Percentiles rank a stretch among this genome's conserved stretches.
Evolutionary conservation across 92 coral and sea anemone genomes (phyloP).

Genomic region (Phenganax stokvisi): DNA sequence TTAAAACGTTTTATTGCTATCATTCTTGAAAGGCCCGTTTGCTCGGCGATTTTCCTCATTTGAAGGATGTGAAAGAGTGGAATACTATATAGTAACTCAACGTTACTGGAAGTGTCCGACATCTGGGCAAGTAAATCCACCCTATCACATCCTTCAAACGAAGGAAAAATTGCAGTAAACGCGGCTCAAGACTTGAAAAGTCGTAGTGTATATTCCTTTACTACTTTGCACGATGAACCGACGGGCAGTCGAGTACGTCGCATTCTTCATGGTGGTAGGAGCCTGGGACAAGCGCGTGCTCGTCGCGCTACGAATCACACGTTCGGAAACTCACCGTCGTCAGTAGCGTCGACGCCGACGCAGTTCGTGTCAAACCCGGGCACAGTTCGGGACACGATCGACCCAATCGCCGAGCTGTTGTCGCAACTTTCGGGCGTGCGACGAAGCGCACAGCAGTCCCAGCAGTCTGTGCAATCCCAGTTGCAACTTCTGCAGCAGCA

Average conservation of each 20-base stretch:
- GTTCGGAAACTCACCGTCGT: slow-evolving; percentile 73
- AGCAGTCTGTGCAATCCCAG: slow-evolving; percentile 96
- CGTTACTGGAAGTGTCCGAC: too few relatives aligned
- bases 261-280: slow-evolving; percentile 89
- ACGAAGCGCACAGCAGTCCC: slow-evolving; percentile 72
- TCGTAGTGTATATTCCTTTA: slow-evolving; percentile 43
- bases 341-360: slow-evolving; percentile 55
- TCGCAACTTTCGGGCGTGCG: slow-evolving; percentile 98
- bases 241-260: slow-evolving; percentile 82
- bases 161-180: too few relatives aligned
- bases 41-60: too few relatives aligned
- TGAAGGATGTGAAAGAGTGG: too few relatives aligned
- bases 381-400: slow-evolving; percentile 87
- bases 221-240: slow-evolving; percentile 69
- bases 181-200: neutral
- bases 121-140: too few relatives aligned
- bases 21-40: too few relatives aligned
- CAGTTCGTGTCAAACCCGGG: slow-evolving; percentile 65
- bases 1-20: too few relatives aligned
- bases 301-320: slow-evolving; percentile 83
- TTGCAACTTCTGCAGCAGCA: slow-evolving; percentile 91
- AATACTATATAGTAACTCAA: too few relatives aligned
- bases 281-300: slow-evolving; percentile 84
- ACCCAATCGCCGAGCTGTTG: slow-evolving; percentile 90
- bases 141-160: too few relatives aligned